Conservation (phyloP, 2,888 invertebrate species). For the Pammene aurita region DNA sequence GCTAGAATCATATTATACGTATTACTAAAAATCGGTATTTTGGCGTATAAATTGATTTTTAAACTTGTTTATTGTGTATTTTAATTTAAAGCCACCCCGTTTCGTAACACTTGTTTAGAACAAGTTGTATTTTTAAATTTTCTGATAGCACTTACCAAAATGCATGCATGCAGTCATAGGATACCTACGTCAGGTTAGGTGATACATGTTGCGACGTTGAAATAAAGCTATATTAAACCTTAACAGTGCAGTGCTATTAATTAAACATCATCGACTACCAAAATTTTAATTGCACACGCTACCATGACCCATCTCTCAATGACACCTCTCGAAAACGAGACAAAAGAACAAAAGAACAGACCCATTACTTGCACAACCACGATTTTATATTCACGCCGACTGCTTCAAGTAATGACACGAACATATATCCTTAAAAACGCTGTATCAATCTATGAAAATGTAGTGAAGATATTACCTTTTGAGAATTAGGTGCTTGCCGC, state of each 20-base stretch:
- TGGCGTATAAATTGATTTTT: too few relatives aligned
- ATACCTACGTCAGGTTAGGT: too few relatives aligned
- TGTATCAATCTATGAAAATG: neutral
- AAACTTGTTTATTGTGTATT: too few relatives aligned
- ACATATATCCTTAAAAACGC: slow-evolving; percentile 43
- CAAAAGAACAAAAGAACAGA: slow-evolving; percentile 74
- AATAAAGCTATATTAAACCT: neutral
- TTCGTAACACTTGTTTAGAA: too few relatives aligned
- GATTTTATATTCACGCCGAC: slow-evolving; percentile 69
- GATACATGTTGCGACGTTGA: neutral
- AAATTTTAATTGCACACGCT: slow-evolving; percentile 46
- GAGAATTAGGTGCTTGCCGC: neutral
- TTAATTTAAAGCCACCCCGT: too few relatives aligned
- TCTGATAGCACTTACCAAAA: too few relatives aligned
- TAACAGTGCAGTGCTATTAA: neutral
- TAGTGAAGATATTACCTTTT: neutral
- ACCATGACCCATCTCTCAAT: slow-evolving; percentile 76
- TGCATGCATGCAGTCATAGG: too few relatives aligned
- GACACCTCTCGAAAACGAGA: slow-evolving; percentile 71
- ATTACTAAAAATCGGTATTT: too few relatives aligned
- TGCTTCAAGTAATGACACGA: slow-evolving; percentile 67
- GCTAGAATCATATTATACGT: too few relatives aligned
- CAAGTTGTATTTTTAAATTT: too few relatives aligned
- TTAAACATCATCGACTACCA: slow-evolving; percentile 21
- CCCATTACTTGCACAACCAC: slow-evolving; percentile 73